Evolutionary conservation across 2,888 invertebrate species (phyloP), one percentile per base, ranked within the genome.

Genomic region (Xestia c-nigrum): DNA sequence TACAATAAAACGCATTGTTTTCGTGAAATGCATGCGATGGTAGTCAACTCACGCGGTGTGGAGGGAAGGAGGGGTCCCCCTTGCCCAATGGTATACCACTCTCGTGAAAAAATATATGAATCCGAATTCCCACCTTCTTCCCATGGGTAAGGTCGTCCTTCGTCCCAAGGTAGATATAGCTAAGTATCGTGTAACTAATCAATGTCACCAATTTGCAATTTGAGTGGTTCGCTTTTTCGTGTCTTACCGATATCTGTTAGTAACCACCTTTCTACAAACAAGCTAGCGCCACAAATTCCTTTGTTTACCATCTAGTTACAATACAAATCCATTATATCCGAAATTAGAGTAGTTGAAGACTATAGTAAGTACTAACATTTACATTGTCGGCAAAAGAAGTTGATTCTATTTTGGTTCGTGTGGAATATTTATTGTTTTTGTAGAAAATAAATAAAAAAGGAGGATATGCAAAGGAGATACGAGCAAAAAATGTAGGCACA

Each of bases 281-380:
- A 66, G n/a, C 12, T 24, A 59, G 19, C 40, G 59, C 73, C 59
- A 71, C 71, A 55, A 72, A 78, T 73, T 73, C 31, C 59, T 83
- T 83, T 71, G 83, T 78, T 83, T 78, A 76, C 64, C 65, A 73
- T 87, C 79, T 84, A 75, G 84, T 80, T 82, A 85, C 80, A 70
- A 72, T 81, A 78, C 72, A 55, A 71, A 74, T 52, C 61, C 64
- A 75, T 72, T 75, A 78, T 74, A 74, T 67, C 40, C 52, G 19
- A 63, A 59, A 76, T 80, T 70, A 55, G 57, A 74, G 65, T 72
- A 70, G 67, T 80, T 64, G 59, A 78, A 69, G 59, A 72, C 71
- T 76, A 43, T 43, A 40, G 40, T 40, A 9, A 59, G 63, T 12
- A 61, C 61, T 31, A 31, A 52, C 77, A 65, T 75, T 75, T 52